Conservation (phyloP, 2,888 invertebrate species). For the Altica lythri region DNA sequence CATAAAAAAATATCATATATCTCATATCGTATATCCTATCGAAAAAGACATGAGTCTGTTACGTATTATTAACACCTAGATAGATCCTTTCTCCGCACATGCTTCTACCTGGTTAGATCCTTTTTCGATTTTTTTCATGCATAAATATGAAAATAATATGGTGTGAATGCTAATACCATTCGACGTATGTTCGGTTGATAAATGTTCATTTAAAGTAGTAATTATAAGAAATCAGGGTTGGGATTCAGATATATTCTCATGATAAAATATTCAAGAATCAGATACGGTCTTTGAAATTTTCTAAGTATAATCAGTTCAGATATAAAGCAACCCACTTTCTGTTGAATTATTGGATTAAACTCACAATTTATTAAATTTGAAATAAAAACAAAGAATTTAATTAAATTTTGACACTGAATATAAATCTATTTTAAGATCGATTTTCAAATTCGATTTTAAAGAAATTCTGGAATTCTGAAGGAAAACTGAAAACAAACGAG, state of each 20-base stretch:
- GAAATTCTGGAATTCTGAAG: too few relatives aligned
- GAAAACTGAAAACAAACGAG: too few relatives aligned
- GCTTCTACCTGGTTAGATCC: slow-evolving; percentile 20
- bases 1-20: slow-evolving; percentile 22
- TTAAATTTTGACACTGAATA: too few relatives aligned
- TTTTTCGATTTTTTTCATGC: slow-evolving; percentile 17
- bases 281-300: too few relatives aligned
- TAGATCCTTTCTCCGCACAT: slow-evolving; percentile 23
- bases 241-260: not conserved
- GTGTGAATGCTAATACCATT: slow-evolving; percentile 21
- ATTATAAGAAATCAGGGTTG: slow-evolving; percentile 21
- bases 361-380: too few relatives aligned
- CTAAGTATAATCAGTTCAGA: too few relatives aligned
- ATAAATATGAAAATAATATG: slow-evolving; percentile 23
- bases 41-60: slow-evolving; percentile 22
- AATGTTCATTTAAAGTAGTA: slow-evolving; percentile 28
- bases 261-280: slow-evolving; percentile 7
- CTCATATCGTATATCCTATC: slow-evolving; percentile 18
- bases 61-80: slow-evolving; percentile 29
- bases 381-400: too few relatives aligned
- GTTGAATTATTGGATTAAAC: too few relatives aligned
- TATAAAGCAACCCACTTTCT: too few relatives aligned
- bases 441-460: too few relatives aligned
- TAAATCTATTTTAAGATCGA: too few relatives aligned
- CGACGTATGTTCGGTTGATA: slow-evolving; percentile 32